Evolutionary conservation across 2,113 vertebrate genomes (phyloP), one percentile per base, ranked within the genome.

Genomic region (Lepus europaeus): DNA sequence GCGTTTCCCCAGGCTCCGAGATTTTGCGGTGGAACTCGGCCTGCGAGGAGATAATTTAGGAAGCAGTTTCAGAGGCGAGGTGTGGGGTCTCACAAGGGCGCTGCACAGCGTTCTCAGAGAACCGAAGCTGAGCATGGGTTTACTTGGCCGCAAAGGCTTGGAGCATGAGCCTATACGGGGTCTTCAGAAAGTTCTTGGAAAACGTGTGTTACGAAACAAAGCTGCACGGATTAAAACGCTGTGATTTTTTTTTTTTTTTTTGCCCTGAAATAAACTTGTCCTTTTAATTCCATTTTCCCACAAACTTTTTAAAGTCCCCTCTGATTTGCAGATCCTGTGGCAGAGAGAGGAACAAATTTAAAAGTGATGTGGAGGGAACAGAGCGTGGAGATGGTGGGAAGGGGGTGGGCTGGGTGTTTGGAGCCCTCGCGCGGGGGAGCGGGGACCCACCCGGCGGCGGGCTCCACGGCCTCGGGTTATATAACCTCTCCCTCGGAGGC

Each of bases 371-470:
- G 20, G 63, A 31, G 59, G 74, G 63, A 87, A 72, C 10, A 66
- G 16, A 45, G 12, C 29, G 29, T 51, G 27, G 53, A 84, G 68
- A 10, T 0, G 33, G 17, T 4, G 68, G 20, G 16, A 22, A 14
- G 45, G 5, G n/a, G 80, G 31, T 14, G 1, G 22, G 11, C 2
- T 2, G 72, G 31, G 3, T 22, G 27, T 22, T 36, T 68, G 23
- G 1, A 7, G 53, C 29, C 27, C 17, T 8, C 0, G 1, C 4
- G 0, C 4, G 0, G 45, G 12, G 23, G 51, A 17, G 4, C 20
- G 20, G 12, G 29, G 78, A 39, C 53, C 82, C 39, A 25, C 33
- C 59, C 36, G 56, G 19, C 56, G 14, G 56, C 56, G 14, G 56
- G 56, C 56, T 59, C 45, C 45, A 45, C 56, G 51, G 80, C 69